Conservation (phyloP, 2,888 invertebrate species). For the Drosophila nr. perissopoda region DNA sequence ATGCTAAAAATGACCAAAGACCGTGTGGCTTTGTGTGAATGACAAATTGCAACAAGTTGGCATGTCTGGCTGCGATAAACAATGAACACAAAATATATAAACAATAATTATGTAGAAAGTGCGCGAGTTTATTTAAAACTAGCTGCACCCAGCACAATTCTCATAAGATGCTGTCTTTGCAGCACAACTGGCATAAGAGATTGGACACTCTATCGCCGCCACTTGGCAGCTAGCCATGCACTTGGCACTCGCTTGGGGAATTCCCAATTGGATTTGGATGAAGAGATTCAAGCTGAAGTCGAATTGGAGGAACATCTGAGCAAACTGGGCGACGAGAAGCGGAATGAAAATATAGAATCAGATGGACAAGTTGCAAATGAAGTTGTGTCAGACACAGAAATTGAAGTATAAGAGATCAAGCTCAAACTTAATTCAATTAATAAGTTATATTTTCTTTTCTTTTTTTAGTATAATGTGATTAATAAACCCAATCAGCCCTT, state of each 20-base stretch:
- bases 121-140: conserved; percentile 48
- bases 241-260: neutral
- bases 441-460: neutral
- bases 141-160: conserved; percentile 6
- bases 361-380: neutral
- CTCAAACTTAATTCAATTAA: neutral
- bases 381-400: neutral
- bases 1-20: conserved; percentile 11
- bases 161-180: conserved; percentile 52
- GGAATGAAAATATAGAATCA: neutral
- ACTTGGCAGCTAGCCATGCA: conserved; percentile 25
- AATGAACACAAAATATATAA: conserved; percentile 20
- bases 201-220: conserved; percentile 32
- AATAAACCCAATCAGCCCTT: conserved; percentile 33
- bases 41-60: conserved; percentile 17
- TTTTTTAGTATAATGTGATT: conserved; percentile 9
- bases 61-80: conserved; percentile 10
- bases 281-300: conserved; percentile 50
- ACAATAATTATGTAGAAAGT: conserved; percentile 38
- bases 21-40: conserved; percentile 5
- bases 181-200: conserved; percentile 10
- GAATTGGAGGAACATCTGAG: conserved; percentile 35
- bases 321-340: neutral
- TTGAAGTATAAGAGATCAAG: neutral
- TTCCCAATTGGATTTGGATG: neutral